These are phyloP conservation scores for Pseudomyrmex cubaensis DNA, from an alignment of 1,140 invertebrate species.

Conservation along the genomic window DNA sequence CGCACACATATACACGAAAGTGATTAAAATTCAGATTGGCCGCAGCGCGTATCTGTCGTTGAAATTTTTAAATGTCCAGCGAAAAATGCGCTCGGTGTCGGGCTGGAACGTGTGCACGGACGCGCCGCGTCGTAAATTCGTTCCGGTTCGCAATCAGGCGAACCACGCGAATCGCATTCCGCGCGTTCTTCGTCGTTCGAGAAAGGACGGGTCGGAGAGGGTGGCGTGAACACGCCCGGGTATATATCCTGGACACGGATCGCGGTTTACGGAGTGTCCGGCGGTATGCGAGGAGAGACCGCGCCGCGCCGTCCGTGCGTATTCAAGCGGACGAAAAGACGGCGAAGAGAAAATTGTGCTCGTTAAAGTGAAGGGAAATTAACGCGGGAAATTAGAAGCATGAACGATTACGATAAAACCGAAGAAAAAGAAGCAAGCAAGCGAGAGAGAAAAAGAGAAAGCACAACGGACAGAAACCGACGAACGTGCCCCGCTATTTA, in stretches of 20 bases:
- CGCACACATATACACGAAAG: not conserved
- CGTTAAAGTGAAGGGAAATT: constrained; percentile 24
- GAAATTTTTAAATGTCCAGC: constrained; percentile 13
- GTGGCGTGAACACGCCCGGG: constrained; percentile 24
- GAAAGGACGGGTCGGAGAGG: constrained; percentile 31
- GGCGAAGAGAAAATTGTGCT: constrained; percentile 6
- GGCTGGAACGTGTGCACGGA: constrained; percentile 4
- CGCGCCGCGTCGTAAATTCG: constrained; percentile 31
- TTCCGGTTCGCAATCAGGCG: constrained; percentile 53
- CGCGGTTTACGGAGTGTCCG: constrained; percentile 60
- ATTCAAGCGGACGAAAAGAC: constrained; percentile 8
- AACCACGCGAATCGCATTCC: constrained; percentile 59
- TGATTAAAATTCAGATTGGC: constrained; percentile 23
- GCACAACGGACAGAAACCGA: constrained; percentile 31
- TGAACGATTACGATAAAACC: not conserved
- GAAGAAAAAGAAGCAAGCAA: not conserved
- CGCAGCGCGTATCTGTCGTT: not conserved
- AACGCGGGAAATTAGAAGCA: not conserved
- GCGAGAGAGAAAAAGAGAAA: constrained; percentile 19
- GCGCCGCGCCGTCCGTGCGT: constrained; percentile 53
- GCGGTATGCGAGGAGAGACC: constrained; percentile 69
- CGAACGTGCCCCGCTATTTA: constrained; percentile 68
- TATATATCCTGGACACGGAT: constrained; percentile 35
- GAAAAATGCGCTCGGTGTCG: constrained; percentile 19
- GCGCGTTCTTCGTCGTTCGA: constrained; percentile 47